Evolutionary conservation across 2,888 invertebrate species (phyloP).

Genomic region (Bellardia bayeri): DNA sequence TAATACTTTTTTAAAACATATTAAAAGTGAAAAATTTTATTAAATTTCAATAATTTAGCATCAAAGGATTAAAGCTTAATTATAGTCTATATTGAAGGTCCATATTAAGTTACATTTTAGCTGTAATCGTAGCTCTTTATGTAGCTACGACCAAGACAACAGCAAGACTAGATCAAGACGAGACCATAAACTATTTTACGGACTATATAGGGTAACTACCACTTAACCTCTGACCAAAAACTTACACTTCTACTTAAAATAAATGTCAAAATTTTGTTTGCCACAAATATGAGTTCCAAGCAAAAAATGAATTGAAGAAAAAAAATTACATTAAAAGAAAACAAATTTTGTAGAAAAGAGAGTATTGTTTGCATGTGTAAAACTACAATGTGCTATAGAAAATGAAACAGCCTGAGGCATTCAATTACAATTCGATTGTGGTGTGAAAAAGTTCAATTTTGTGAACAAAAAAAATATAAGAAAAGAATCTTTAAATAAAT

Average conservation of each 20-base stretch:
- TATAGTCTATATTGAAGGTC: too few relatives aligned
- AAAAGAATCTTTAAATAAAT: constrained; percentile 33
- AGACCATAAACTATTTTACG: background rate
- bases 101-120: too few relatives aligned
- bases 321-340: constrained; percentile 62
- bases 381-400: constrained; percentile 25
- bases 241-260: constrained; percentile 9
- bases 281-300: background rate
- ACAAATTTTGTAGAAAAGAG: constrained; percentile 8
- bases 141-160: too few relatives aligned
- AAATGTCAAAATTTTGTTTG: constrained; percentile 43
- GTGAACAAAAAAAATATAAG: background rate
- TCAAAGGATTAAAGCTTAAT: too few relatives aligned
- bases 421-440: constrained; percentile 82
- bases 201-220: background rate
- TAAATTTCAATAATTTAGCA: too few relatives aligned
- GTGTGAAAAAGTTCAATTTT: constrained; percentile 83
- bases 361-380: constrained; percentile 14
- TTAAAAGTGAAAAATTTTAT: too few relatives aligned
- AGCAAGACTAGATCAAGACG: too few relatives aligned
- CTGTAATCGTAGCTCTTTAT: too few relatives aligned
- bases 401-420: constrained; percentile 78
- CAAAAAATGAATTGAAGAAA: constrained; percentile 16
- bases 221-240: background rate
- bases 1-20: too few relatives aligned